These are phyloP conservation scores for Trachymyrmex septentrionalis DNA, from an alignment of 1,140 invertebrate genomes.

Conservation along the genomic window DNA sequence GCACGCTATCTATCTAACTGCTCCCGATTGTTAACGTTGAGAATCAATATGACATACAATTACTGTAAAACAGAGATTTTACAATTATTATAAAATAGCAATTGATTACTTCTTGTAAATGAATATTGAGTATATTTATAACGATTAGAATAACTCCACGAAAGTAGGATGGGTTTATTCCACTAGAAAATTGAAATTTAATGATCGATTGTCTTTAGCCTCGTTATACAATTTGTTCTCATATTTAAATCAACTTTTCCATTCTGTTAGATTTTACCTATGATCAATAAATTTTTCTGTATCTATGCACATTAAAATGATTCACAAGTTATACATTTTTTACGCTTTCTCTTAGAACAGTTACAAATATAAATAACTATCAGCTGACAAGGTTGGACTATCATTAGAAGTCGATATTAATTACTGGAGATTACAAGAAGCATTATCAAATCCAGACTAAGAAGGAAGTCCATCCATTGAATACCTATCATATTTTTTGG, in stretches of 20 bases:
- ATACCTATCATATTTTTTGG: constrained; percentile 54
- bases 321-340: background rate
- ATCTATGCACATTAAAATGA: constrained; percentile 20
- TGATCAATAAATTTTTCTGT: constrained; percentile 5
- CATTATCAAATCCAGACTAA: constrained; percentile 25
- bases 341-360: background rate
- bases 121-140: constrained; percentile 29
- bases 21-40: background rate
- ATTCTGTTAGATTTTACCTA: constrained; percentile 2
- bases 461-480: constrained; percentile 29
- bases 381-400: constrained; percentile 1
- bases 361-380: constrained; percentile 37
- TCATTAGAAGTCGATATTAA: constrained; percentile 11
- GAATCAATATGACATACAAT: constrained; percentile 34
- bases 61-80: constrained; percentile 18
- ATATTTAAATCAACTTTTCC: constrained; percentile 38
- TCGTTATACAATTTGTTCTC: constrained; percentile 15
- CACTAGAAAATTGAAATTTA: constrained; percentile 30
- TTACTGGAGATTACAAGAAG: constrained; percentile 20
- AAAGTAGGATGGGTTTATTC: constrained; percentile 28
- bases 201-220: background rate
- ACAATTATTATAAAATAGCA: background rate
- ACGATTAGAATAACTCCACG: background rate
- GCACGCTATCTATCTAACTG: constrained; percentile 37
- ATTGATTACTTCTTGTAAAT: constrained; percentile 5